These are phyloP conservation scores for Pelosia muscerda DNA, from an alignment of 2,888 invertebrate genomes.

Conservation along the genomic window DNA sequence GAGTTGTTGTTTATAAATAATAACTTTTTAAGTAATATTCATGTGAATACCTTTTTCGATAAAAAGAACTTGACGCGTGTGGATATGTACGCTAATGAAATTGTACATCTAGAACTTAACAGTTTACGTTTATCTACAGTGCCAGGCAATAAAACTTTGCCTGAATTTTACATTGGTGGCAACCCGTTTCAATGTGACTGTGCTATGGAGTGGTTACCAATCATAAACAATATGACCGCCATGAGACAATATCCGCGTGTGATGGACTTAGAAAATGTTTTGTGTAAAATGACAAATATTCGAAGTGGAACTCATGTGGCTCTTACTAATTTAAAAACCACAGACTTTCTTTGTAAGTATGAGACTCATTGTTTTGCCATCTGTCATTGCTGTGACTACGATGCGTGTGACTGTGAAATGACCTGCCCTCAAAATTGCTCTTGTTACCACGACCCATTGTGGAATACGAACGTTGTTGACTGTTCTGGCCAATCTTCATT, in stretches of 20 bases:
- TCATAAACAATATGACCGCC: slow-evolving; percentile 94
- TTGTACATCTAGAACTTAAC: slow-evolving; percentile 93
- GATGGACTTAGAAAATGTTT: slow-evolving; percentile 95
- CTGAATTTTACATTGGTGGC: slow-evolving; percentile 96
- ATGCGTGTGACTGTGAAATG: slow-evolving; percentile 98
- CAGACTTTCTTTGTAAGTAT: slow-evolving; percentile 97
- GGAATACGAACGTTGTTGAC: slow-evolving; percentile 97
- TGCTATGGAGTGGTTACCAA: slow-evolving; percentile 97
- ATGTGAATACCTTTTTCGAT: slow-evolving; percentile 94
- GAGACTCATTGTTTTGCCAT: slow-evolving; percentile 97
- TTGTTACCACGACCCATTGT: slow-evolving; percentile 97
- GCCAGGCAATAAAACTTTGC: slow-evolving; percentile 90
- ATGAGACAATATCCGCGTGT: slow-evolving; percentile 94
- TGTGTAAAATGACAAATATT: slow-evolving; percentile 95
- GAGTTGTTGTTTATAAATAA: slow-evolving; percentile 96
- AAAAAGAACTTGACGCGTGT: slow-evolving; percentile 94
- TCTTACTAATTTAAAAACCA: slow-evolving; percentile 91
- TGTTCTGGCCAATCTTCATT: slow-evolving; percentile 93
- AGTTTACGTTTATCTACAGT: slow-evolving; percentile 92
- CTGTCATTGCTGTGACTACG: slow-evolving; percentile 98
- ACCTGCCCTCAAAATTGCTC: slow-evolving; percentile 97
- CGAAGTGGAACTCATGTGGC: slow-evolving; percentile 93
- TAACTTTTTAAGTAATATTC: slow-evolving; percentile 93
- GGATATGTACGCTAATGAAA: slow-evolving; percentile 95
- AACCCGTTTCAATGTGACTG: slow-evolving; percentile 98